Evolutionary conservation across 2,888 invertebrate species (phyloP).

Genomic region (Cephus pulcher): DNA sequence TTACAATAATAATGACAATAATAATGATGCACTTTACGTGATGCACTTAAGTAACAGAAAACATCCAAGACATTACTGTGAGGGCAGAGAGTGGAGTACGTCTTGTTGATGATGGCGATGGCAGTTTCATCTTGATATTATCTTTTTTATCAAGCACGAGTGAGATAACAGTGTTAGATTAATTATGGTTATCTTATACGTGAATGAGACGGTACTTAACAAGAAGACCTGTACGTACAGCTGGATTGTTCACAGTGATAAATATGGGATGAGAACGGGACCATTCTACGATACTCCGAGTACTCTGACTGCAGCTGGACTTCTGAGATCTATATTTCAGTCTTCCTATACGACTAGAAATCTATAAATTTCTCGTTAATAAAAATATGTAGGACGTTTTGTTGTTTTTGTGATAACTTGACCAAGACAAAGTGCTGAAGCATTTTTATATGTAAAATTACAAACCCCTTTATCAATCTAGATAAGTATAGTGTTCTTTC

Average conservation of each 20-base stretch:
- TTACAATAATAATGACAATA: background rate
- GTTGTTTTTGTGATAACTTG: background rate
- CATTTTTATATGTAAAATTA: background rate
- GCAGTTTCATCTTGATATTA: background rate
- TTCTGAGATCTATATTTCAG: background rate
- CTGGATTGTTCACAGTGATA: background rate
- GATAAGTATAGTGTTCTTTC: too few relatives aligned
- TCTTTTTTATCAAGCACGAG: background rate
- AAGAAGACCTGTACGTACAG: background rate
- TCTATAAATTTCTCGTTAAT: background rate
- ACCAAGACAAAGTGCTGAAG: background rate
- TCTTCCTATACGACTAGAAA: background rate
- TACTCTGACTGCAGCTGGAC: too few relatives aligned
- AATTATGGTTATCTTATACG: background rate
- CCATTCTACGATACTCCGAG: background rate
- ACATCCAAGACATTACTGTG: background rate
- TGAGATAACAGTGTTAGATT: background rate
- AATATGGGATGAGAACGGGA: background rate
- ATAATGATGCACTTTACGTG: background rate
- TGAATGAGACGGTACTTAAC: background rate
- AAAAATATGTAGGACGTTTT: background rate
- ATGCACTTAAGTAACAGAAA: background rate
- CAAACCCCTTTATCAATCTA: background rate
- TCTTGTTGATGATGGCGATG: background rate
- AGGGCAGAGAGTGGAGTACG: background rate